Evolutionary conservation across 1,140 invertebrate genomes (phyloP).

Genomic region (Pachyrhynchus sulphureomaculatus): DNA sequence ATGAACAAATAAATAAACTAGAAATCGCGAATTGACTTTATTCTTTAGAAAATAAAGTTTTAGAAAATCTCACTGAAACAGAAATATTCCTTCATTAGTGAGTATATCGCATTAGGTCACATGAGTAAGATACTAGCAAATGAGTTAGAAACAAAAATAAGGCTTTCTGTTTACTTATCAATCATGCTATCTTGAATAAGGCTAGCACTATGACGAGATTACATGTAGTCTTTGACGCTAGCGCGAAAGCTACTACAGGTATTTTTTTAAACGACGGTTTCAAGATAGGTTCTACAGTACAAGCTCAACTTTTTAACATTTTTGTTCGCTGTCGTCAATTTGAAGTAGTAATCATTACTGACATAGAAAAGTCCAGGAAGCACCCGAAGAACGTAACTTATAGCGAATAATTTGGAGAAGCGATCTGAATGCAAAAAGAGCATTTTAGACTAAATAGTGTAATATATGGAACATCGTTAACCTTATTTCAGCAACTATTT

Average conservation of each 20-base stretch:
- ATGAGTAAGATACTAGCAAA: slow-evolving; percentile 28
- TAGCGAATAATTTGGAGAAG: slow-evolving; percentile 49
- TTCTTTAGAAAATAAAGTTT: neutral
- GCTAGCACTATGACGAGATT: no score
- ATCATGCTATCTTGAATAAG: slow-evolving; percentile 43
- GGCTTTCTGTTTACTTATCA: slow-evolving; percentile 44
- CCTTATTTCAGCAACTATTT: slow-evolving; percentile 40
- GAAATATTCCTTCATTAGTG: slow-evolving; percentile 45
- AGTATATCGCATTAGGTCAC: slow-evolving; percentile 47
- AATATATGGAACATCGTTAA: slow-evolving; percentile 46
- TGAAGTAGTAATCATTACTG: slow-evolving; percentile 39
- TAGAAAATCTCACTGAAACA: neutral
- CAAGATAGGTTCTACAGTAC: slow-evolving; percentile 39
- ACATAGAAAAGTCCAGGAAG: slow-evolving; percentile 46
- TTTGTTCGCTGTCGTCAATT: slow-evolving; percentile 45
- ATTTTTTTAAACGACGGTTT: slow-evolving; percentile 36
- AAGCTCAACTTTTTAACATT: slow-evolving; percentile 41
- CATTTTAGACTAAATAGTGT: slow-evolving; percentile 45
- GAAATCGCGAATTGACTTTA: neutral
- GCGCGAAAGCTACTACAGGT: slow-evolving; percentile 32
- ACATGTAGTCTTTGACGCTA: slow-evolving; percentile 27
- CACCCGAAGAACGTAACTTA: slow-evolving; percentile 36
- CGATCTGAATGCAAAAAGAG: slow-evolving; percentile 27
- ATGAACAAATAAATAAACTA: neutral
- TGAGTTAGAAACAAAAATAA: neutral